These are phyloP conservation scores for Otis tarda DNA, from an alignment of 2,113 vertebrate species.

Conservation along the genomic window DNA sequence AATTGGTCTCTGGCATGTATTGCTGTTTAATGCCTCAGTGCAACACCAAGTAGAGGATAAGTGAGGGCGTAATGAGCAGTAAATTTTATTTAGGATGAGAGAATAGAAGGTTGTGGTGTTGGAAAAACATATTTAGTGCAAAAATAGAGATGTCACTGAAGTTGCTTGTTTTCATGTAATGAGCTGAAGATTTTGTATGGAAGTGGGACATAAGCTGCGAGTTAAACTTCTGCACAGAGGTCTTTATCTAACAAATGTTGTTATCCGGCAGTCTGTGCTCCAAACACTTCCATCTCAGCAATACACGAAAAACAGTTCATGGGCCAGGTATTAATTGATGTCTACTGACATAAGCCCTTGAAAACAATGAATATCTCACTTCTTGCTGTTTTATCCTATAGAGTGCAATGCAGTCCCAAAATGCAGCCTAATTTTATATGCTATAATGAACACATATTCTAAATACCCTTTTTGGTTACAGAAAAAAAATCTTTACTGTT, in stretches of 20 bases:
- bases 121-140: not conserved
- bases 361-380: not conserved
- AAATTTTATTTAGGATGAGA: not conserved
- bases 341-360: not conserved
- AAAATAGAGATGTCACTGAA: not conserved
- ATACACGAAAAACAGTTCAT: not conserved
- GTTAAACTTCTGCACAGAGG: not conserved
- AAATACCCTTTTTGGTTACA: not conserved
- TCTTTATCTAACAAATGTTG: not conserved
- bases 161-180: not conserved
- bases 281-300: not conserved
- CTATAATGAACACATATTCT: not conserved
- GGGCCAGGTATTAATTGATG: not conserved
- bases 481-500: not conserved
- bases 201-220: not conserved
- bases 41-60: not conserved
- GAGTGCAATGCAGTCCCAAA: not conserved
- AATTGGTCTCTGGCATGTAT: not conserved
- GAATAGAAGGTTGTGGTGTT: not conserved
- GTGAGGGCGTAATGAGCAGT: not conserved
- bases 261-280: not conserved
- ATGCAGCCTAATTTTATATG: not conserved
- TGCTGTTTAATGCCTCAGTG: slow-evolving; percentile 1
- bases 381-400: not conserved
- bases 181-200: not conserved